Conservation (phyloP, 2,797 vertebrate genomes). For the Myotis pilosus region DNA sequence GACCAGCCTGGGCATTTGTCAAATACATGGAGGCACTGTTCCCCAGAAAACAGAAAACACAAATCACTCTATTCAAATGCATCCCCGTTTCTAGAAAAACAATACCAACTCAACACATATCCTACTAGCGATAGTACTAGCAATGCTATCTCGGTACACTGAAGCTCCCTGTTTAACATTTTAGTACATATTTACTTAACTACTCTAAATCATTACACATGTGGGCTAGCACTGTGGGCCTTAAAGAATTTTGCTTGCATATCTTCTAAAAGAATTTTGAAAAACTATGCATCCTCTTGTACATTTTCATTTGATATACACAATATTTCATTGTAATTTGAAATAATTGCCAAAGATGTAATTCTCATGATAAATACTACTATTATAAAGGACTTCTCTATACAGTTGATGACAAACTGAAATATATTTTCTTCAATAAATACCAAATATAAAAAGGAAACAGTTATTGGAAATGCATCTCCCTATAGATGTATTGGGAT, state of each 20-base stretch:
- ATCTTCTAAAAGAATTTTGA: slow-evolving; percentile 39
- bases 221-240: not conserved
- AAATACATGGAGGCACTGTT: slow-evolving; percentile 6
- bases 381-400: not conserved
- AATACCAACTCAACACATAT: not conserved
- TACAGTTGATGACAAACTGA: not conserved
- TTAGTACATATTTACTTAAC: not conserved
- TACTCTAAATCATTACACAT: not conserved
- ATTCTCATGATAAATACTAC: not conserved
- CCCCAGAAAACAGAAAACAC: not conserved
- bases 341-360: not conserved
- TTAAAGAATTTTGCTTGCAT: not conserved
- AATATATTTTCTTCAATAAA: slow-evolving; percentile 11
- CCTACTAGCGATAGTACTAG: not conserved
- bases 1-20: not conserved
- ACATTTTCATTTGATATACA: slow-evolving; percentile 8
- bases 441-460: not conserved
- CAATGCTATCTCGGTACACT: not conserved
- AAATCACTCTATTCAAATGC: not conserved
- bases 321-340: not conserved
- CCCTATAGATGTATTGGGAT: not conserved
- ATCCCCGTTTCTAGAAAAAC: not conserved
- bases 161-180: not conserved
- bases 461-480: not conserved
- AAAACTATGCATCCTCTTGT: not conserved